Percentiles rank a stretch among this genome's conserved stretches.
Evolutionary conservation across 2,797 vertebrate species (phyloP).

Genomic region (Peromyscus attwateri): DNA sequence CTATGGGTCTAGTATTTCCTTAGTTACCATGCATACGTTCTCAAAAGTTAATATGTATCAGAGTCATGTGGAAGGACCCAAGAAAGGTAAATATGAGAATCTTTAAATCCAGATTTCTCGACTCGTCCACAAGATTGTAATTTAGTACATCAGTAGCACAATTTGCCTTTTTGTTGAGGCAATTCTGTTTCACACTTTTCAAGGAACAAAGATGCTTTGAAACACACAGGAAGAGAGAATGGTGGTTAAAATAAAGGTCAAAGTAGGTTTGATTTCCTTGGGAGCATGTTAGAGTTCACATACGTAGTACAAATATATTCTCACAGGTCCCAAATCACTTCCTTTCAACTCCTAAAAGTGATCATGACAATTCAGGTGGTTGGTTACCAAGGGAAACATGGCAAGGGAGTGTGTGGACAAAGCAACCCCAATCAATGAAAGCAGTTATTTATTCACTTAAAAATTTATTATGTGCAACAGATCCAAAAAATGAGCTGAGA

Average conservation of each 20-base stretch:
- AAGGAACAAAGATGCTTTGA: slow-evolving; percentile 27
- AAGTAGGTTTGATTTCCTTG: slow-evolving; percentile 13
- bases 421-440: slow-evolving; percentile 18
- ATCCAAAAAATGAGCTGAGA: not conserved
- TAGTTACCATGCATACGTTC: slow-evolving; percentile 24
- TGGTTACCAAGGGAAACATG: slow-evolving; percentile 37
- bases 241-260: not conserved
- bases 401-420: not conserved
- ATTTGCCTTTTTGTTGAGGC: not conserved
- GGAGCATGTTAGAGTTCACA: not conserved
- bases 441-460: slow-evolving; percentile 11
- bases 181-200: not conserved
- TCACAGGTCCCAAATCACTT: slow-evolving; percentile 9
- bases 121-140: not conserved
- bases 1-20: slow-evolving; percentile 26
- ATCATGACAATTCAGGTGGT: not conserved
- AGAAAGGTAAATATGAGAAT: not conserved
- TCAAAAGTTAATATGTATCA: slow-evolving; percentile 46
- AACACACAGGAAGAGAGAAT: slow-evolving; percentile 11
- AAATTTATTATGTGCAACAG: not conserved
- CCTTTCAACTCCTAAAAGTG: not conserved
- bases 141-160: not conserved
- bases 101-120: not conserved
- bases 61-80: not conserved
- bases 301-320: slow-evolving; percentile 35